Evolutionary conservation across 2,888 invertebrate genomes (phyloP), one percentile per base, ranked within the genome.

Genomic region (Eurois occulta): DNA sequence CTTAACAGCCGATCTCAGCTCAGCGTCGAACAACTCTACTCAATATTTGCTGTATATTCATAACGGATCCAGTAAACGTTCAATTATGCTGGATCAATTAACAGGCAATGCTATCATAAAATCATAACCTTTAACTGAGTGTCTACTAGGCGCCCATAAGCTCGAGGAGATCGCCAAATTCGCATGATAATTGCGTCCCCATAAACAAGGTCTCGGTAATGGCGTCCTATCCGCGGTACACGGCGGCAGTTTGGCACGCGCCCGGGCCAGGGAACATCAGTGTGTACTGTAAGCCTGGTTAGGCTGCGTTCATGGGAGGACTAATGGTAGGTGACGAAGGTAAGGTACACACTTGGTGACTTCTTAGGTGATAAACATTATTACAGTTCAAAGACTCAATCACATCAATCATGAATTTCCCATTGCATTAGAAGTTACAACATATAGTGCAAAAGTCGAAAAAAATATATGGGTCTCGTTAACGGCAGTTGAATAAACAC

Each of bases 231-330:
- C 80, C 75, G 70, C 77, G 68, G 78, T 32, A 24, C 69, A 58
- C 75, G 83, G 76, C 84, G 82, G 84, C 79, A 79, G 88, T 88
- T 91, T 91, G 91, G 92, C 92, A 89, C 86, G 79, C 87, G 79
- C 80, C 83, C 85, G 80, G 80, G 67, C 72, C 64, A 32, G 67
- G 74, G 66, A 68, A 83, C 85, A 78, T 89, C 89, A 88, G 78
- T 81, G 81, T 79, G 85, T 83, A n/a, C 75, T 65, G 43, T 66
- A 82, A 73, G 74, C 78, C 69, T 32, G 64, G 69, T 55, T 71
- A 71, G 70, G 85, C 66, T 52, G 70, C 55, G 73, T 65, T 73
- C 80, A 79, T 55, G 55, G 62, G n/a, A 38, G 64, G 35, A 83
- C 72, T 83, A 72, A 83, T 75, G 62, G 55, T 55, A 18, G 58